These are phyloP conservation scores for Halcyon badia DNA, from an alignment of 2,797 vertebrate species.

Conservation along the genomic window DNA sequence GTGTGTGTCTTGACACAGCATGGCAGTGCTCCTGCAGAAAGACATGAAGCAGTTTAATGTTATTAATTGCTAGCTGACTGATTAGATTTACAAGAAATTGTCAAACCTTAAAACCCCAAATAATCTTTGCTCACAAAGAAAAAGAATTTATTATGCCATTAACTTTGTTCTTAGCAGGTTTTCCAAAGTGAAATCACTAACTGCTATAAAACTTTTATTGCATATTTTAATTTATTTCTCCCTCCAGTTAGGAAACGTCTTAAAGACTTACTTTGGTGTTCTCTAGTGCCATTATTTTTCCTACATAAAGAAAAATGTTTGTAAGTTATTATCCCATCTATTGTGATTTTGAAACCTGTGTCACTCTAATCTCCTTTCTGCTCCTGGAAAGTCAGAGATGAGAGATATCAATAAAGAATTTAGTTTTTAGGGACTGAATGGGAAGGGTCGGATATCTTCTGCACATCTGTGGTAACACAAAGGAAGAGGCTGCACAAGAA, in stretches of 20 bases:
- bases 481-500: background rate
- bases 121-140: conserved; percentile 72
- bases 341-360: conserved; percentile 35
- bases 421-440: background rate
- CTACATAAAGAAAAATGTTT: conserved; percentile 65
- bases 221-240: conserved; percentile 78
- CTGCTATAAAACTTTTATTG: conserved; percentile 76
- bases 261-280: conserved; percentile 65
- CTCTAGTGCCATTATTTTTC: conserved; percentile 46
- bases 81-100: conserved; percentile 78
- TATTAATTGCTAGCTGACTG: conserved; percentile 74
- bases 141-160: conserved; percentile 76
- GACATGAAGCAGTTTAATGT: conserved; percentile 62
- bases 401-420: background rate
- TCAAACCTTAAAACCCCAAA: conserved; percentile 73
- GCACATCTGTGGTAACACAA: background rate
- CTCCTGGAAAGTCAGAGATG: background rate
- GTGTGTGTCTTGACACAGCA: background rate
- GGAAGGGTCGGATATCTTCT: background rate
- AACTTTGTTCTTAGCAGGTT: conserved; percentile 73
- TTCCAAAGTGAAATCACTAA: conserved; percentile 76
- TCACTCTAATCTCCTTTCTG: background rate
- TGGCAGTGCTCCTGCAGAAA: conserved; percentile 40
- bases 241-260: conserved; percentile 65
- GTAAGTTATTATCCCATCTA: conserved; percentile 42